These are phyloP conservation scores for Apoda limacodes DNA, from an alignment of 2,888 invertebrate genomes.

Conservation along the genomic window DNA sequence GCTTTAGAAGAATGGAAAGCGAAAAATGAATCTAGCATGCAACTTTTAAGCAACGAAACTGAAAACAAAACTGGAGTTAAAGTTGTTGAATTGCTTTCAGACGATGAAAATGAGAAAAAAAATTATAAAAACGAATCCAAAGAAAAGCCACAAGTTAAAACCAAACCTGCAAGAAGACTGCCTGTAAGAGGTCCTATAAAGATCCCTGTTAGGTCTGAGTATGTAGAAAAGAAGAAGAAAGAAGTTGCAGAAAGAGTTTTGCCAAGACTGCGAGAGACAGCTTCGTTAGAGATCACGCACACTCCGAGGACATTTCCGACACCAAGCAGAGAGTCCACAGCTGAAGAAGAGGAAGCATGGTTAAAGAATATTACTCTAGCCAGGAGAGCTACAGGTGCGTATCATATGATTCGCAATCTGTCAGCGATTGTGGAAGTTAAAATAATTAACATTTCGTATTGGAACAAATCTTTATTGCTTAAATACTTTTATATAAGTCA, in stretches of 20 bases:
- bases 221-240: conserved; percentile 43
- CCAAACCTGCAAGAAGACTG: conserved; percentile 19
- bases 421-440: too few relatives aligned
- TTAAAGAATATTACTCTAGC: conserved; percentile 81
- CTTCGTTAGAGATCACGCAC: conserved; percentile 75
- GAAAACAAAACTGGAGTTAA: conserved; percentile 24
- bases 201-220: conserved; percentile 41
- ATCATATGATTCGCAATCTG: too few relatives aligned
- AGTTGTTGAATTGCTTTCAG: conserved; percentile 32
- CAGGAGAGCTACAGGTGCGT: conserved; percentile 66
- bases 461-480: too few relatives aligned
- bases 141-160: conserved; percentile 16
- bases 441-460: too few relatives aligned
- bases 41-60: conserved; percentile 3
- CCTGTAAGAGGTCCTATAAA: conserved; percentile 20
- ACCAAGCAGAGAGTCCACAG: conserved; percentile 80
- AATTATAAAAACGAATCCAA: conserved; percentile 6
- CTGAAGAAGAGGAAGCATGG: conserved; percentile 83
- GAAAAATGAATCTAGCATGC: conserved; percentile 10
- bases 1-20: conserved; percentile 74
- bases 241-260: conserved; percentile 46
- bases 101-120: conserved; percentile 23
- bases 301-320: conserved; percentile 84
- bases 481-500: neutral
- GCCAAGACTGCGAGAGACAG: conserved; percentile 69